Percentiles rank a stretch among this genome's conserved stretches.
These are phyloP conservation scores for Platysteira castanea DNA, from an alignment of 2,113 vertebrate species.

Conservation along the genomic window DNA sequence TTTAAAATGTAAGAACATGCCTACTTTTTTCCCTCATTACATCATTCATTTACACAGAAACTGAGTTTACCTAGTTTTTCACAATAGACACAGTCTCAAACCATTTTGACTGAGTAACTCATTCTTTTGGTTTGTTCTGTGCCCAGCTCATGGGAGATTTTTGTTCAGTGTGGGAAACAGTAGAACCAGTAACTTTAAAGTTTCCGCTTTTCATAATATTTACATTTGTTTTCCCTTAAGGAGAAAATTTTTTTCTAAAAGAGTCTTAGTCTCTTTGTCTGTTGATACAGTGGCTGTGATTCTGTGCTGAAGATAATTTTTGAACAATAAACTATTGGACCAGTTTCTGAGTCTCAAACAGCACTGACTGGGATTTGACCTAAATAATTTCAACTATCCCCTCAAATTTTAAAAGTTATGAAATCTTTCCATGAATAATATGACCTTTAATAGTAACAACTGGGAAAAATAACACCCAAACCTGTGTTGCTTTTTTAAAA, in stretches of 20 bases:
- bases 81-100: not conserved
- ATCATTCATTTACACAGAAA: not conserved
- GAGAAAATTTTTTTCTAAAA: not conserved
- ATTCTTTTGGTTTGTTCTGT: not conserved
- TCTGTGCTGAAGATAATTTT: not conserved
- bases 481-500: accelerated
- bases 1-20: not conserved
- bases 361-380: not conserved
- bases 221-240: not conserved
- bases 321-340: not conserved
- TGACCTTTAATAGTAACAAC: not conserved
- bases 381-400: not conserved
- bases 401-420: not conserved
- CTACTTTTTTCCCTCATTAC: not conserved
- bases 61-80: not conserved
- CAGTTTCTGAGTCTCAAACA: not conserved
- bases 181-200: not conserved
- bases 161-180: not conserved
- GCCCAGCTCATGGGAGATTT: not conserved
- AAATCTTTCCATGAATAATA: not conserved
- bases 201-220: not conserved
- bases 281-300: not conserved
- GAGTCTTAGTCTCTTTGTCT: not conserved
- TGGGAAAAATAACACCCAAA: not conserved
- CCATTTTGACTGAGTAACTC: not conserved